These are phyloP conservation scores for Aythya fuligula DNA, from an alignment of 2,797 vertebrate species.

Conservation along the genomic window DNA sequence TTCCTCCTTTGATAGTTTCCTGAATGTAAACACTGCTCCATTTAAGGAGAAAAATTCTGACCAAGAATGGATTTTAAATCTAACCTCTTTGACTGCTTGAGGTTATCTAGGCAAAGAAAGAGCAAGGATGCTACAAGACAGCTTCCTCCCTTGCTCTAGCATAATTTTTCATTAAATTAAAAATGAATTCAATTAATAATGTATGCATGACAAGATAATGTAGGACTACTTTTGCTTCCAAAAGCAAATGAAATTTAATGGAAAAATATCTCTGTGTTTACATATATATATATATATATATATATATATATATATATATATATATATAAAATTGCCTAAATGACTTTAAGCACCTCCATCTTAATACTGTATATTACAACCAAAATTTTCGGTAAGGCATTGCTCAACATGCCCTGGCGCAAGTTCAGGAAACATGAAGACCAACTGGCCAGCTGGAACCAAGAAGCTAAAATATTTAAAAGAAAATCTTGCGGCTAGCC, in stretches of 20 bases:
- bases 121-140: not conserved
- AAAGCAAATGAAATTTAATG: not conserved
- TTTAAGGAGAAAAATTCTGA: not conserved
- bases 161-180: constrained; percentile 6
- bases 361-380: not conserved
- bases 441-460: not conserved
- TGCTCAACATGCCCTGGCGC: fast-evolving
- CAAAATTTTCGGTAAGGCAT: not conserved
- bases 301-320: not conserved
- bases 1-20: not conserved
- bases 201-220: not conserved
- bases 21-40: not conserved
- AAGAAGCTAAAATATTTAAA: constrained; percentile 5
- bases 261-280: not conserved
- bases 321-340: not conserved
- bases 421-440: not conserved
- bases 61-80: not conserved
- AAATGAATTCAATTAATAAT: constrained; percentile 39
- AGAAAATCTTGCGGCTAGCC: not conserved
- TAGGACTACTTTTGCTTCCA: not conserved
- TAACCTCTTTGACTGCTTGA: not conserved
- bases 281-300: too few species aligned
- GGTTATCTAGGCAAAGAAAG: not conserved
- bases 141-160: not conserved
- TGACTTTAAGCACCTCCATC: not conserved